phyloP scores from a whole-genome alignment of 1,140 invertebrate genomes.

The Plodia interpunctella region DNA sequence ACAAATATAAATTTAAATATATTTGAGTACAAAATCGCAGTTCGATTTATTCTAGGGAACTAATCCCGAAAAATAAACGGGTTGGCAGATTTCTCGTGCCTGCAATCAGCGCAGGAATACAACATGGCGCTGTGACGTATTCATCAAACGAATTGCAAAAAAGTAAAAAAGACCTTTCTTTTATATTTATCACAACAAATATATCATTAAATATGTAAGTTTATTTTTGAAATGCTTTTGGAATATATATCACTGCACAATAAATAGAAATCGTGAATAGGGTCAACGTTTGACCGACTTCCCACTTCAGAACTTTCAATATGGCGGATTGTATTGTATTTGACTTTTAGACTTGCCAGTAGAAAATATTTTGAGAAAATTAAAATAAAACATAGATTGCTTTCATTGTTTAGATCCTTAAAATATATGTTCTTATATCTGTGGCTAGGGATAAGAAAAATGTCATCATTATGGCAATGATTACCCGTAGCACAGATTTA shows the following conservation, averaged over 20 bases:
- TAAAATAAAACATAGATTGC: no score
- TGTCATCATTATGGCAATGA: no score
- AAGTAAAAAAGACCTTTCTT: conserved; percentile 32
- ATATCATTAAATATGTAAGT: conserved; percentile 37
- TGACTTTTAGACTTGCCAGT: conserved; percentile 51
- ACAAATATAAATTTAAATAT: conserved; percentile 76
- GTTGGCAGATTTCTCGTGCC: conserved; percentile 76
- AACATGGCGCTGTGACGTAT: conserved; percentile 78
- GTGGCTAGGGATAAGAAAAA: no score
- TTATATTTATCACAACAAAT: conserved; percentile 28
- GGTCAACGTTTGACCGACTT: conserved; percentile 67
- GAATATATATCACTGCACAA: conserved; percentile 32
- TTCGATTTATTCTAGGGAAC: conserved; percentile 72
- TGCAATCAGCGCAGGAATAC: conserved; percentile 77
- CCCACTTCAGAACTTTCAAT: conserved; percentile 68
- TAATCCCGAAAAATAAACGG: conserved; percentile 76
- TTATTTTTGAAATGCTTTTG: conserved; percentile 41
- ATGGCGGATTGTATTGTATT: conserved; percentile 65
- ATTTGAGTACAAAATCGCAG: conserved; percentile 77
- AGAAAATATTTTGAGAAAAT: not conserved
- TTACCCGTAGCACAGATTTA: no score
- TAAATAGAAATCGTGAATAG: conserved; percentile 55
- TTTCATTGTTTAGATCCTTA: no score
- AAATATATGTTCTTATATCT: no score
- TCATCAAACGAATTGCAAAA: conserved; percentile 71